Evolutionary conservation across 2,113 vertebrate genomes (phyloP), one percentile per base, ranked within the genome.

Genomic region (Labeo rohita): DNA sequence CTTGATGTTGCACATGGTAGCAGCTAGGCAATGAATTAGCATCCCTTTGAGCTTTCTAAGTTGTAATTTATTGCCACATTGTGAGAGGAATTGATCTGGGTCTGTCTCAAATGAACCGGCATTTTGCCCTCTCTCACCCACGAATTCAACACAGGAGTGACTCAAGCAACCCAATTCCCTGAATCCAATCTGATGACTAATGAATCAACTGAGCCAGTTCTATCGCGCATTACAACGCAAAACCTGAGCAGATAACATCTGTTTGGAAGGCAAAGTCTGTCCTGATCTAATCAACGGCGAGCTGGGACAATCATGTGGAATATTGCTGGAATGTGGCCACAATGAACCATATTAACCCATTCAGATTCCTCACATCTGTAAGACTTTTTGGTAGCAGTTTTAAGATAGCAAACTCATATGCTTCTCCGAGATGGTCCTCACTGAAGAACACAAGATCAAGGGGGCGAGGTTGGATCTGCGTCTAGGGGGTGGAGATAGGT

Each of bases 41-140:
- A 86, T 59, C 76, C 65, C 63, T 16, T 72, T 23, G 73, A 68
- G 54, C 9, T 80, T 61, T 50, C 9, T 65, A 75, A 85, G 78
- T 73, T 23, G 70, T 72, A 84, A 84, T 88, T 78, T 82, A 78
- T 83, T 77, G 83, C 61, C 73, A 23, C 36, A 36, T 52, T 63
- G 34, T 68, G 39, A 87, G 59, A 50, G 21, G 36, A 59, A 84
- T 61, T 80, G 75, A 86, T 86, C 72, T 72, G n/a, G 6, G 73
- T 86, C 43, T 0, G 84, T 70, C 72, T 84, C 21, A 11, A 68
- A 66, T 65, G 56, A 15, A n/a, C 47, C 8, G 34, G 54, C 78
- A 75, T 85, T 75, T 88, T 83, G 65, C 82, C 21, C 66, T 65
- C 34, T 43, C 83, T 23, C 36, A 45, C 54, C 45, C 23, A 50